Conservation (phyloP, 2,797 vertebrate genomes). For the Sebastes nivosus region DNA sequence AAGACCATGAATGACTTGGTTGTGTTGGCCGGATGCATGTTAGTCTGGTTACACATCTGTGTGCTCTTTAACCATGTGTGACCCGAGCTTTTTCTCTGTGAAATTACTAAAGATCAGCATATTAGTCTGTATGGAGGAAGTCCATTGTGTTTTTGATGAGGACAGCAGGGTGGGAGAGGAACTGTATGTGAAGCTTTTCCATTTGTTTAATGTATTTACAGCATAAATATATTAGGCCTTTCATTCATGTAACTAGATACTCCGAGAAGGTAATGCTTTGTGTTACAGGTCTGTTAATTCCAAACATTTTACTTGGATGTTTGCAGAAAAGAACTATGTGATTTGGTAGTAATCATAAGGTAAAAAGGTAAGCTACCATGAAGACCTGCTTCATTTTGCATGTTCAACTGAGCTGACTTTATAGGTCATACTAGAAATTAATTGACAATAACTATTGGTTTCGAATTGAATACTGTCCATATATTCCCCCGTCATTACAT, state of each 20-base stretch:
- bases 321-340: neutral
- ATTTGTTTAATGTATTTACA: neutral
- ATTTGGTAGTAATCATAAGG: neutral
- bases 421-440: neutral
- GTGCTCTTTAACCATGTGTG: neutral
- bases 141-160: neutral
- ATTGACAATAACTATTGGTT: neutral
- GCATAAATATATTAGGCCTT: neutral
- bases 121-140: neutral
- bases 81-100: neutral
- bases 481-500: too few species aligned
- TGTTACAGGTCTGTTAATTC: neutral
- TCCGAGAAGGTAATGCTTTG: neutral
- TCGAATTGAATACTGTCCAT: neutral
- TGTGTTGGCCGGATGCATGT: slow-evolving; percentile 18
- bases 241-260: neutral
- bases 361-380: neutral
- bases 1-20: slow-evolving; percentile 44
- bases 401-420: neutral
- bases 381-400: neutral
- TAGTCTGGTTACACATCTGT: slow-evolving; percentile 3
- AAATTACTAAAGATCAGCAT: neutral
- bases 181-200: neutral
- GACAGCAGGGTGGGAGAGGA: neutral
- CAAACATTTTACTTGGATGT: too few species aligned